A percentile compares a stretch with the other conserved stretches of the same genome.
Conservation (phyloP, 2,113 vertebrate genomes). For the Aptenodytes patagonicus region DNA sequence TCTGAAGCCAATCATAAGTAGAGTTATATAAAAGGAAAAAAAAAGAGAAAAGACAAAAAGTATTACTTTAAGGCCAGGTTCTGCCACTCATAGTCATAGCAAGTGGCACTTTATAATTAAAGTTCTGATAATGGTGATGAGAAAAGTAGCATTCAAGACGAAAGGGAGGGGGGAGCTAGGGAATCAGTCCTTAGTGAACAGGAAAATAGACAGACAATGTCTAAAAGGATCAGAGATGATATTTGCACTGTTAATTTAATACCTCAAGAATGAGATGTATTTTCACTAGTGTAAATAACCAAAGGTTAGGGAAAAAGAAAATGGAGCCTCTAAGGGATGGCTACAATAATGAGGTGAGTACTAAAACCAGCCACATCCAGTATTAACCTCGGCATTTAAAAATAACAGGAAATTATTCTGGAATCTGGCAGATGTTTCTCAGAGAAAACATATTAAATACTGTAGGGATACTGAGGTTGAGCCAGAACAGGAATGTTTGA, state of each 20-base stretch:
- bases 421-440: not conserved
- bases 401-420: not conserved
- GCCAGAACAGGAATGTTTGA: not conserved
- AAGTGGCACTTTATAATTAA: not conserved
- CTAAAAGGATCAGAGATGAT: constrained; percentile 10
- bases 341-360: not conserved
- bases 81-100: not conserved
- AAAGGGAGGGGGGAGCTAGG: not conserved
- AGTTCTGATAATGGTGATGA: not conserved
- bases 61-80: not conserved
- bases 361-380: not conserved
- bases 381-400: constrained; percentile 10
- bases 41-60: not conserved
- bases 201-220: constrained; percentile 21
- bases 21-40: not conserved
- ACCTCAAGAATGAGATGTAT: constrained; percentile 20
- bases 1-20: not conserved
- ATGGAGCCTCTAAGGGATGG: not conserved
- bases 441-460: not conserved
- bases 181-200: not conserved
- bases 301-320: constrained; percentile 7
- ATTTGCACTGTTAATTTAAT: constrained; percentile 41
- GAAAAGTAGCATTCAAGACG: not conserved
- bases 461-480: not conserved
- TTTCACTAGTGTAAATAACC: constrained; percentile 11